A percentile compares a stretch with the other conserved stretches of the same genome.
These are phyloP conservation scores for Alentia gelatinosa DNA, from an alignment of 2,888 invertebrate species.

Conservation along the genomic window DNA sequence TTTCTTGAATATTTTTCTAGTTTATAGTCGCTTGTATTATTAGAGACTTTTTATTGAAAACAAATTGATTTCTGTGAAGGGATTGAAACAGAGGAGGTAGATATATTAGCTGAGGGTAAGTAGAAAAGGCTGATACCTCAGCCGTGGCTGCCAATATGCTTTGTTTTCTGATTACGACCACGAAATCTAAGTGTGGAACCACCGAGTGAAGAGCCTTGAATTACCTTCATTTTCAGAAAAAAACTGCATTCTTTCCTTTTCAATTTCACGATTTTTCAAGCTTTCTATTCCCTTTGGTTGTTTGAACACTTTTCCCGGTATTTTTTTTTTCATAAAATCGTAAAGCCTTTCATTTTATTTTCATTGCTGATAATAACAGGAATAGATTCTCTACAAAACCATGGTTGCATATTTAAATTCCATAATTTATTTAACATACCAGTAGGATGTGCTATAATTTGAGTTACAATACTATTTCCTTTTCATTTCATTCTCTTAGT, in stretches of 20 bases:
- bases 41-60: constrained; percentile 65
- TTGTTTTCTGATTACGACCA: too few species aligned
- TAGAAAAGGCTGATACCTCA: neutral
- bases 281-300: too few species aligned
- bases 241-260: too few species aligned
- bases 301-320: neutral
- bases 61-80: neutral
- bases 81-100: constrained; percentile 54
- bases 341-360: neutral
- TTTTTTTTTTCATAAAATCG: neutral
- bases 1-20: too few species aligned
- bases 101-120: constrained; percentile 62
- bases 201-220: too few species aligned
- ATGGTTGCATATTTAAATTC: neutral
- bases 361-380: neutral
- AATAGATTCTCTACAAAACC: neutral
- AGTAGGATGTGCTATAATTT: neutral
- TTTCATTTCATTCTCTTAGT: neutral
- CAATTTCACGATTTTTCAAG: too few species aligned
- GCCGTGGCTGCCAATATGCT: neutral
- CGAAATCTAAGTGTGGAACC: too few species aligned
- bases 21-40: too few species aligned
- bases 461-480: neutral
- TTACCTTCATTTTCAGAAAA: too few species aligned
- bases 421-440: neutral